Percentiles rank a stretch among this genome's conserved stretches.
Evolutionary conservation across 2,113 vertebrate species (phyloP).

Genomic region (Anhinga rufa): DNA sequence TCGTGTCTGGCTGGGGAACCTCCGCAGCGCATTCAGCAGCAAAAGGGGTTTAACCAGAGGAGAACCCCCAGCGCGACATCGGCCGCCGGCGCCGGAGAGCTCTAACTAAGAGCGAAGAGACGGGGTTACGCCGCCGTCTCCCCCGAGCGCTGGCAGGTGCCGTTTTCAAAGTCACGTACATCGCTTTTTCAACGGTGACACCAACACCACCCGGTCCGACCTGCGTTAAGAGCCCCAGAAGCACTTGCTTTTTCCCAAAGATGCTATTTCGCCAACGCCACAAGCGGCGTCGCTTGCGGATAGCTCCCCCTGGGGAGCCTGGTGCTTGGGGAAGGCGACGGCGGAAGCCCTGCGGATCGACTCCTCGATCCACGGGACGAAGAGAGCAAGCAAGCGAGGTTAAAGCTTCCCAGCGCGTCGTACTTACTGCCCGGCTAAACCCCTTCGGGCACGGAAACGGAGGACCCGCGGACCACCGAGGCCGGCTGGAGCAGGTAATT

Average conservation of each 20-base stretch:
- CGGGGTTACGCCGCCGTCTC: background rate
- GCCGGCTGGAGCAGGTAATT: background rate
- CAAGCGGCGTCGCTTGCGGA: too few species aligned
- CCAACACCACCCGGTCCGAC: background rate
- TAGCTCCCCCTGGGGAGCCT: background rate
- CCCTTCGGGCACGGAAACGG: background rate
- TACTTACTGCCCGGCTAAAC: background rate
- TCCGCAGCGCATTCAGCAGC: background rate
- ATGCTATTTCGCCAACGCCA: too few species aligned
- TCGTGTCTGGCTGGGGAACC: background rate
- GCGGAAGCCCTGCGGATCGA: background rate
- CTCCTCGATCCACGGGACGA: background rate
- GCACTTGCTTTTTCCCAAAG: background rate
- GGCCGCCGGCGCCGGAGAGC: background rate
- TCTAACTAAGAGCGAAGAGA: background rate
- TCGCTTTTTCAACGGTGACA: too few species aligned
- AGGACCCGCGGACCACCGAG: background rate
- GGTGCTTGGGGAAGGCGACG: background rate
- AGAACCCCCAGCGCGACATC: background rate
- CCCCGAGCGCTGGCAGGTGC: background rate
- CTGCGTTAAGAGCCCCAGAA: background rate
- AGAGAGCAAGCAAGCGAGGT: background rate
- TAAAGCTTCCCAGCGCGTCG: background rate
- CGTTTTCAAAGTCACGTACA: background rate
- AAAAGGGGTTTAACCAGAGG: background rate